phyloP scores from a whole-genome alignment of 1,140 invertebrate species.

The Phenacoccus solenopsis region DNA sequence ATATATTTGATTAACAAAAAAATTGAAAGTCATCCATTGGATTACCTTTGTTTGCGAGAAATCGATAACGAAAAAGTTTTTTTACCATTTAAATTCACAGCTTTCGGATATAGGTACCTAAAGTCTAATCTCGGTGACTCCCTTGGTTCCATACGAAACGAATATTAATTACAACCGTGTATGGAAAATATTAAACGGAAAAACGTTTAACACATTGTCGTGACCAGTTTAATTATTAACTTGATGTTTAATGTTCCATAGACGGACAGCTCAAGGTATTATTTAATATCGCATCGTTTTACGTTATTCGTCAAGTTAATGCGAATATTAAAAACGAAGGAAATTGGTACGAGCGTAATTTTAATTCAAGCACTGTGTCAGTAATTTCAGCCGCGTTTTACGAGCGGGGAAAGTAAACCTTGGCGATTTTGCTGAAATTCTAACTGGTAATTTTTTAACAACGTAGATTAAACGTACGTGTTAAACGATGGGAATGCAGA shows the following conservation, averaged over 20 bases:
- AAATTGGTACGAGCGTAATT: background rate
- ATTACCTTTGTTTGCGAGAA: too few relatives aligned
- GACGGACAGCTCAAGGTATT: slow-evolving; percentile 1
- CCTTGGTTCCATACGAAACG: background rate
- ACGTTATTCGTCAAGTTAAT: background rate
- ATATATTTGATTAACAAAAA: too few relatives aligned
- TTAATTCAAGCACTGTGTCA: background rate
- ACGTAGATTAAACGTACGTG: too few relatives aligned
- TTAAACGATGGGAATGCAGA: too few relatives aligned
- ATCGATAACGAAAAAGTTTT: too few relatives aligned
- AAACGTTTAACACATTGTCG: background rate
- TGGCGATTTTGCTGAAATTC: too few relatives aligned
- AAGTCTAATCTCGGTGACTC: too few relatives aligned
- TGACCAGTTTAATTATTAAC: background rate
- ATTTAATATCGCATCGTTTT: slow-evolving; percentile 2
- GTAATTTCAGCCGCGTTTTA: background rate
- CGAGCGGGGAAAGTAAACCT: too few relatives aligned
- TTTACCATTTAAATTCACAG: too few relatives aligned
- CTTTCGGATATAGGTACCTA: too few relatives aligned
- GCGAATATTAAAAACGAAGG: background rate
- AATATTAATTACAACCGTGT: background rate
- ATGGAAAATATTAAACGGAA: background rate
- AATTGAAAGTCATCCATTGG: too few relatives aligned
- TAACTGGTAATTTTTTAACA: too few relatives aligned
- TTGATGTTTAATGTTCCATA: background rate